These are phyloP conservation scores for Pseudococcus longispinus DNA, from an alignment of 2,888 invertebrate genomes.

Conservation along the genomic window DNA sequence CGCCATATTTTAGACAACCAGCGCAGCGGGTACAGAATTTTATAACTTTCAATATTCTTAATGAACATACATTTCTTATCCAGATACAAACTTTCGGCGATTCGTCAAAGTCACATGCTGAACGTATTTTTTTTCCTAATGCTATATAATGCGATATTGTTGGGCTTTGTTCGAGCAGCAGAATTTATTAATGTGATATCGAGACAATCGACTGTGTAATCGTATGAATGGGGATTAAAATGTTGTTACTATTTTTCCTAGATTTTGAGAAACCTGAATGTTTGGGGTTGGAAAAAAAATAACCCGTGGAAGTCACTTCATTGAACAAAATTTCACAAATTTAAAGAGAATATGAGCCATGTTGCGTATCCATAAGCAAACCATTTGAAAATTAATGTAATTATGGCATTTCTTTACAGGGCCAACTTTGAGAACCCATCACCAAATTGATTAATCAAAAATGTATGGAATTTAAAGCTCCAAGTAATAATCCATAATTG, in stretches of 20 bases:
- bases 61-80: conserved; percentile 29
- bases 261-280: too few species aligned
- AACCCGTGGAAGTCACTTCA: too few species aligned
- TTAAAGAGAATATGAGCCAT: too few species aligned
- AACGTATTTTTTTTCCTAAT: background rate
- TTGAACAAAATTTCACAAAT: too few species aligned
- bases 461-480: too few species aligned
- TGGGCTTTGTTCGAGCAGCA: background rate
- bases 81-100: background rate
- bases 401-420: too few species aligned
- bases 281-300: too few species aligned
- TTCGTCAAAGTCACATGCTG: background rate
- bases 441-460: too few species aligned
- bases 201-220: background rate
- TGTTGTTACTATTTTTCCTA: background rate
- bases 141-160: background rate
- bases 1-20: background rate
- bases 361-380: too few species aligned
- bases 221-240: background rate
- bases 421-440: too few species aligned
- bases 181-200: background rate
- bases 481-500: too few species aligned
- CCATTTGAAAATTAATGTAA: too few species aligned
- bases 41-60: conserved; percentile 27
- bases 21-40: background rate